Conservation (phyloP, 30 jellyfish, hydroid and myxozoan species). For the Pelagia noctiluca region DNA sequence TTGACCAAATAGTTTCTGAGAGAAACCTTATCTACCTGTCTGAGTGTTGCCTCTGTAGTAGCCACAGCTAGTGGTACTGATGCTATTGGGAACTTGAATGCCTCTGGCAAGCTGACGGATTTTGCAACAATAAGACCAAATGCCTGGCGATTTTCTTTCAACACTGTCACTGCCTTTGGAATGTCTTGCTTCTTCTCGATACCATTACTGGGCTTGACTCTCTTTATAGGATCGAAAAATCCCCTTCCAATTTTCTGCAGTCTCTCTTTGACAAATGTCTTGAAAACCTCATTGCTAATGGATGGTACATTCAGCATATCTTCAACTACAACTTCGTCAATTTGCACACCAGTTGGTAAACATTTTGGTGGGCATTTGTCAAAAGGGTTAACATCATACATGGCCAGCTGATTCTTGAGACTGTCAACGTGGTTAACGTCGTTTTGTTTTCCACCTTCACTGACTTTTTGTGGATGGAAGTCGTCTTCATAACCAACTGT, state of each 20-base stretch:
- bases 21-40: too few relatives aligned
- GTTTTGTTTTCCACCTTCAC: too few relatives aligned
- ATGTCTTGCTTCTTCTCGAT: slow-evolving; percentile 8
- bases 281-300: slow-evolving; percentile 7
- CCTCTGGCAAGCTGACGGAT: too few relatives aligned
- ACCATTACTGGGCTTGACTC: slow-evolving; percentile 27
- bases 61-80: too few relatives aligned
- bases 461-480: too few relatives aligned
- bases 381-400: slow-evolving; percentile 53
- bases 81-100: too few relatives aligned
- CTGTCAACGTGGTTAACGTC: slow-evolving; percentile 21
- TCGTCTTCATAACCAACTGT: too few relatives aligned
- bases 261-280: slow-evolving; percentile 20
- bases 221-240: slow-evolving; percentile 9
- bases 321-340: slow-evolving; percentile 18
- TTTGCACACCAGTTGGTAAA: slow-evolving; percentile 16
- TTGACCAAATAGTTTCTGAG: too few relatives aligned
- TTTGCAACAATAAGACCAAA: too few relatives aligned
- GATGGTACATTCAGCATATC: slow-evolving; percentile 33
- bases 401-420: slow-evolving; percentile 27
- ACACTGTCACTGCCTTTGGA: slow-evolving; percentile 29
- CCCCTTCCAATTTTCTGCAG: background rate
- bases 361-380: slow-evolving; percentile 5
- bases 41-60: too few relatives aligned
- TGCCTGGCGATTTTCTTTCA: slow-evolving; percentile 54